Evolutionary conservation across 2,113 vertebrate species (phyloP).

Genomic region (Poeciliopsis occidentalis): DNA sequence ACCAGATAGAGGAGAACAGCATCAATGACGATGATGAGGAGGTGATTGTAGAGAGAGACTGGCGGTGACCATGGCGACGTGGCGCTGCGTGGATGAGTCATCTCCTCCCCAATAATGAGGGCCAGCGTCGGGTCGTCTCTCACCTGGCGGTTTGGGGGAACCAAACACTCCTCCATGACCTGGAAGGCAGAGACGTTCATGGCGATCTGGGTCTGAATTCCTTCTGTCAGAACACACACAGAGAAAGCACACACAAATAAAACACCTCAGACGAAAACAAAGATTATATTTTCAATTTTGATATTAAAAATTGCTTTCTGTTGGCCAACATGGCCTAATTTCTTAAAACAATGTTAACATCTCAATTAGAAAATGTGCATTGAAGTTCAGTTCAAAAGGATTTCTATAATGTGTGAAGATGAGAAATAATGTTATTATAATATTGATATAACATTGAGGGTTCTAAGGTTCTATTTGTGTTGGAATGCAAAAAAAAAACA

Average conservation of each 20-base stretch:
- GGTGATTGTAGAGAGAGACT: neutral
- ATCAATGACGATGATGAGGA: neutral
- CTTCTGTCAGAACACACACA: slow-evolving; percentile 4
- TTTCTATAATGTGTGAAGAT: neutral
- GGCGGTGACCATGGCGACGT: slow-evolving; percentile 45
- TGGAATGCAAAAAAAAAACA: too few species aligned
- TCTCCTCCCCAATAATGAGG: slow-evolving; percentile 37
- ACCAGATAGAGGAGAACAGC: neutral
- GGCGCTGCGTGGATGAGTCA: slow-evolving; percentile 35
- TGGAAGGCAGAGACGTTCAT: neutral
- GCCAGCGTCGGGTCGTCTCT: slow-evolving; percentile 4
- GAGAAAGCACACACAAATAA: neutral
- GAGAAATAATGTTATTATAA: neutral
- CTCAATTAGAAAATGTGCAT: neutral
- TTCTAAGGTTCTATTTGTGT: too few species aligned
- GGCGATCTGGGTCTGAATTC: slow-evolving; percentile 12
- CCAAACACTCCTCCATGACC: slow-evolving; percentile 14
- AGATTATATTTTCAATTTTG: neutral
- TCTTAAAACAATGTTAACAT: neutral
- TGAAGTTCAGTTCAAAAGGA: neutral
- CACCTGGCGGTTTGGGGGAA: slow-evolving; percentile 24
- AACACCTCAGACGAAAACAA: neutral
- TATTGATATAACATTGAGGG: too few species aligned
- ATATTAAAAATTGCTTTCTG: neutral
- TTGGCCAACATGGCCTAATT: neutral